Base-by-base conservation (phyloP, 2,113 vertebrate genomes). In the Rafetus swinhoei region DNA sequence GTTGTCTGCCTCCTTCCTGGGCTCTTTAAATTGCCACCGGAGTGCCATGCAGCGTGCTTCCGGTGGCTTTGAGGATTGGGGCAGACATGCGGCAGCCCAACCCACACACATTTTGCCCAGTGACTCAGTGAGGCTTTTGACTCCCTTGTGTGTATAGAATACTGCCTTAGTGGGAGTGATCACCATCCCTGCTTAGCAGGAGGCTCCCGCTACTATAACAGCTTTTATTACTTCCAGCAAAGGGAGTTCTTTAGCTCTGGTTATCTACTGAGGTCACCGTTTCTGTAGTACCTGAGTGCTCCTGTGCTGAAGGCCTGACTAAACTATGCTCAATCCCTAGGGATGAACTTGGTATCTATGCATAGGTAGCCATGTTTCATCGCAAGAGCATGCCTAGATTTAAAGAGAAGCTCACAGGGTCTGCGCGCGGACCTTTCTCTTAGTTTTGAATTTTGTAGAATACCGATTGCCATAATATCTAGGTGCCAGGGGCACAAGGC, bases 111-210 rank as follows among this genome's bases (percentile, higher is more conserved):
- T 45, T 45, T 45, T 45, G 45, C 45, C 45, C 45, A 45, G 45
- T 6, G 45, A 45, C 45, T 45, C 45, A 45, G 45, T 45, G 45
- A 45, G 45, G 45, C 45, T 45, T 45, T 45, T 45, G 45, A 45
- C 45, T 45, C 45, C 45, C 45, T 45, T 45, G 45, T 1, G 2
- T 18, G 79, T 92, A 74, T 0, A 1, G 80, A 79, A 32, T 88
- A 54, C 2, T 1, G 45, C 21, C 24, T 25, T 77, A 25, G 35
- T 50, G 35, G 74, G 9, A 0, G 0, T 22, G 59, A 93, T 85
- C 55, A 32, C 1, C 0, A 16, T 79, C 81, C 84, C 21, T 11
- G 25, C 27, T 65, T 54, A 1, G 0, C 0, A 7, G 12, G 89
- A 13, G 35, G 35, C 39, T 91, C 86, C 87, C 65, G 76, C n/a